These are phyloP conservation scores for Rhamphomyia laevipes DNA, from an alignment of 2,888 invertebrate genomes.

Conservation along the genomic window DNA sequence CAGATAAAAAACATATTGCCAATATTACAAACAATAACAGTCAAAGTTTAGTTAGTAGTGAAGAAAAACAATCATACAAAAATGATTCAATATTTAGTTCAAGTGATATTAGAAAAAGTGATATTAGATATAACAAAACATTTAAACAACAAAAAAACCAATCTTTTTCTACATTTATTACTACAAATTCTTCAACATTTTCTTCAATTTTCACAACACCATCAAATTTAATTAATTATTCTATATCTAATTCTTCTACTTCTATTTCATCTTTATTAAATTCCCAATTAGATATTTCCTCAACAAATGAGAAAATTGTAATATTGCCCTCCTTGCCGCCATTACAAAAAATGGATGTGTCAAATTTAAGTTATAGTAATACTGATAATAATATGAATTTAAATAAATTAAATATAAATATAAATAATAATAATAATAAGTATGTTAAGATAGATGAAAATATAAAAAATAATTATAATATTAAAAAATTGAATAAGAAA, in stretches of 20 bases:
- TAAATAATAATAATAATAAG: background rate
- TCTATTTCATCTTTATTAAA: constrained; percentile 9
- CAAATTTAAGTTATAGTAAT: constrained; percentile 15
- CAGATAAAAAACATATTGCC: too few relatives aligned
- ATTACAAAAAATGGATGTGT: constrained; percentile 12
- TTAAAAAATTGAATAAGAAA: background rate
- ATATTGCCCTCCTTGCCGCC: constrained; percentile 13
- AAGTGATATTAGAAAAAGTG: constrained; percentile 23
- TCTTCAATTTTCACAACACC: constrained; percentile 4
- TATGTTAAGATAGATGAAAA: background rate
- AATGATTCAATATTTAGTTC: constrained; percentile 16
- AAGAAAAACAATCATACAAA: constrained; percentile 11
- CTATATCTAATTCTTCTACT: constrained; percentile 9
- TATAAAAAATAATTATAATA: background rate
- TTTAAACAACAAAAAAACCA: constrained; percentile 4
- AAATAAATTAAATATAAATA: background rate
- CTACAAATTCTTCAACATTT: constrained; percentile 9
- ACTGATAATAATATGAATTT: background rate
- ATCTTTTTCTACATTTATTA: background rate
- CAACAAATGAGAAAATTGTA: constrained; percentile 8
- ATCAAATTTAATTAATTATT: constrained; percentile 3
- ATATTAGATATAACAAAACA: constrained; percentile 21
- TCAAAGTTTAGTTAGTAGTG: constrained; percentile 8
- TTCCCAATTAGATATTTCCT: background rate
- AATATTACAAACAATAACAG: too few relatives aligned